Conservation (phyloP, 2,888 invertebrate species). For the Diogma glabrata region DNA sequence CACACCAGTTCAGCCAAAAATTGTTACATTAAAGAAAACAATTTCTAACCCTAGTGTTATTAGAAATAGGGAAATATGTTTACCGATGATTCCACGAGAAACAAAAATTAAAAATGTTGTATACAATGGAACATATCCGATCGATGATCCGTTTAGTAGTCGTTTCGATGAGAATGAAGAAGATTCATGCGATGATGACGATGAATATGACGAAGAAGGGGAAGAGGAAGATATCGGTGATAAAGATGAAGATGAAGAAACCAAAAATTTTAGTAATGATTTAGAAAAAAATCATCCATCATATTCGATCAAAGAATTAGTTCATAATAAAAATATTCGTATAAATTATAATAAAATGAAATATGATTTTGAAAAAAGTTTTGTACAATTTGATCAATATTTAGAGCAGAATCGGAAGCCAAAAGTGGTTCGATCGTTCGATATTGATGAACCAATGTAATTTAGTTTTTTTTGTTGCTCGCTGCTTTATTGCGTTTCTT, state of each 20-base stretch:
- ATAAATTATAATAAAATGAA: conserved; percentile 35
- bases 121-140: conserved; percentile 79
- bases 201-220: conserved; percentile 24
- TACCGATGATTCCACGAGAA: conserved; percentile 7
- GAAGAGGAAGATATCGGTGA: conserved; percentile 19
- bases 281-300: conserved; percentile 17
- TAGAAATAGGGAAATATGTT: neutral
- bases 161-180: conserved; percentile 14
- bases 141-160: conserved; percentile 52
- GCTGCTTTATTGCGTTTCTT: too few species aligned
- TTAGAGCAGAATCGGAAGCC: conserved; percentile 23
- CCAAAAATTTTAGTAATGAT: conserved; percentile 3
- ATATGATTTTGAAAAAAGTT: conserved; percentile 32
- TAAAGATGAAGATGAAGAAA: conserved; percentile 16
- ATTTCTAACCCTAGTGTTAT: neutral
- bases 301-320: conserved; percentile 35
- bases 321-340: conserved; percentile 31
- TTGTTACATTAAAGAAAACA: too few species aligned
- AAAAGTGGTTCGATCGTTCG: conserved; percentile 34
- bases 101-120: conserved; percentile 39
- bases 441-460: conserved; percentile 42
- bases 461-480: conserved; percentile 17
- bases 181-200: conserved; percentile 12
- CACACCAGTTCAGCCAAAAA: too few species aligned
- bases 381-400: conserved; percentile 31